phyloP scores from a whole-genome alignment of 1,140 invertebrate species.

The Drosophila sproati region DNA sequence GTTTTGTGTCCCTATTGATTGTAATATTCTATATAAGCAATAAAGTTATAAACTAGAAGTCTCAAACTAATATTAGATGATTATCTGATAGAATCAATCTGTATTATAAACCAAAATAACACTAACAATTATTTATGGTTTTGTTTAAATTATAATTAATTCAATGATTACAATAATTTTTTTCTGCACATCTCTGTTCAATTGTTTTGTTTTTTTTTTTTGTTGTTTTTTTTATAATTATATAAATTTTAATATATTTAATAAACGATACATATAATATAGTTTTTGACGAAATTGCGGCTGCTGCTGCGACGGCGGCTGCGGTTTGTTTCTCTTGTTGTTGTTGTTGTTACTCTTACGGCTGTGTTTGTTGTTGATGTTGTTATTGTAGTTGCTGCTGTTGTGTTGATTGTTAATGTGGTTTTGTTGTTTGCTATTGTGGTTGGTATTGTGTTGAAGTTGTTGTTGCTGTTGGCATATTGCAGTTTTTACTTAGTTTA shows the following conservation, averaged over 20 bases:
- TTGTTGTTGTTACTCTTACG: conserved; percentile 60
- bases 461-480: conserved; percentile 48
- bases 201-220: conserved; percentile 44
- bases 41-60: conserved; percentile 3
- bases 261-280: conserved; percentile 84
- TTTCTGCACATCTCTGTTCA: conserved; percentile 73
- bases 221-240: conserved; percentile 79
- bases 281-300: conserved; percentile 81
- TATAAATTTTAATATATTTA: conserved; percentile 85
- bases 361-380: conserved; percentile 60
- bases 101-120: conserved; percentile 33
- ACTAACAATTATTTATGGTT: conserved; percentile 44
- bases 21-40: conserved; percentile 22
- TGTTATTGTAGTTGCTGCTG: conserved; percentile 33
- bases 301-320: conserved; percentile 59
- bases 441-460: conserved; percentile 15
- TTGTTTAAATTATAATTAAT: conserved; percentile 83
- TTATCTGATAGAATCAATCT: neutral
- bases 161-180: conserved; percentile 84
- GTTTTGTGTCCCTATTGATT: conserved; percentile 12
- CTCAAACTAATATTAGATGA: conserved; percentile 9
- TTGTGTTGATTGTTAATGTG: conserved; percentile 37
- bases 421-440: conserved; percentile 35
- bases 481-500: conserved; percentile 60
- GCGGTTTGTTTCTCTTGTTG: conserved; percentile 45